Base-by-base conservation (phyloP, 1,140 invertebrate species). In the Lepeophtheirus salmonis region DNA sequence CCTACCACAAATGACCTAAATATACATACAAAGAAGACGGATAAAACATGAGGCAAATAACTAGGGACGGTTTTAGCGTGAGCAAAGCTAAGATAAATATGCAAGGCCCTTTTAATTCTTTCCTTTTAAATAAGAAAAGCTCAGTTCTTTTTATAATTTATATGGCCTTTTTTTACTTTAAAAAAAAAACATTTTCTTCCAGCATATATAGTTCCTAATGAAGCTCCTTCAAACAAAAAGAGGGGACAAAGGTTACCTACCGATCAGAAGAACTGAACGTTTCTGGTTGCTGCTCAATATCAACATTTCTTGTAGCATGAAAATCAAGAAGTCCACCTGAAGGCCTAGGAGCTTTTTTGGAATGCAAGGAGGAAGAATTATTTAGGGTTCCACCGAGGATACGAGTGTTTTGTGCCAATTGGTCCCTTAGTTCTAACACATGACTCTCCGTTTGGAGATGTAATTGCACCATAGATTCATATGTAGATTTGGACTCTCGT, bases 1-100 rank as follows among this genome's bases (percentile, higher is more conserved):
- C 55, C 55, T 2, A 57, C 55, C 13, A 57, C 25, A n/a, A 57
- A 57, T 1, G 55, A 57, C 21, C 26, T 57, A 20, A 2, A 20
- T 6, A 52, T 6, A 52, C n/a, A 21, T 16, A 4, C 20, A 21
- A 54, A 50, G 49, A 48, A 48, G 10, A 12, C 10, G 10, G n/a
- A n/a, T 50, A 3, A 50, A n/a, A 17, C 20, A 2, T 50, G 16
- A 2, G 49, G 16, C 49, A 20, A 50, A 50, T 50, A n/a, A 17
- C 16, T 50, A 20, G 49, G 20, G 20, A 50, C 20, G 49, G 49
- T 18, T 50, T 50, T 18, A 50, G 16, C 22, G 3, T 54, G 17
- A 17, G 52, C 17, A 20, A 22, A n/a, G 3, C 17, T 17, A 16
- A 20, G 21, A 2, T 22, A n/a, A n/a, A n/a, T n/a, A n/a, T n/a